Percentiles rank a stretch among this genome's conserved stretches.
Evolutionary conservation across 2,113 vertebrate species (phyloP).

Genomic region (Nothoprocta pentlandii): DNA sequence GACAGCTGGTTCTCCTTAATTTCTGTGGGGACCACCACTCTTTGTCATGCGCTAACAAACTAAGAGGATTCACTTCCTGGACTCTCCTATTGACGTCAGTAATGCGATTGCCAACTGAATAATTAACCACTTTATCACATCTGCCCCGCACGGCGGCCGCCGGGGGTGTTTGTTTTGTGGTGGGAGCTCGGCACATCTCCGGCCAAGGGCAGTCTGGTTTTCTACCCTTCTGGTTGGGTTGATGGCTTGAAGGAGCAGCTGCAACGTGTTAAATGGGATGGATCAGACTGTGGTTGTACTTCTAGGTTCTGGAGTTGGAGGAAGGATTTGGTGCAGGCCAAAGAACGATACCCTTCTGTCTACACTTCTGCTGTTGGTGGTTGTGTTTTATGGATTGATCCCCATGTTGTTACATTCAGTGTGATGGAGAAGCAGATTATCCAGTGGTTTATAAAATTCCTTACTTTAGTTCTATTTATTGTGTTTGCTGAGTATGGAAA

Average conservation of each 20-base stretch:
- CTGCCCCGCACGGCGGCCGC: constrained; percentile 46
- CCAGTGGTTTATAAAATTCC: constrained; percentile 47
- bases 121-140: constrained; percentile 71
- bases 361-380: background rate
- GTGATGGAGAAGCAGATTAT: constrained; percentile 13
- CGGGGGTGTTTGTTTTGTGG: constrained; percentile 41
- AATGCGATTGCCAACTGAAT: constrained; percentile 78
- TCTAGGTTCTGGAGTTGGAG: background rate
- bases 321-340: background rate
- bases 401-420: background rate
- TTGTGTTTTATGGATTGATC: background rate
- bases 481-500: constrained; percentile 45
- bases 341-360: background rate
- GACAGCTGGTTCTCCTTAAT: constrained; percentile 51
- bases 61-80: constrained; percentile 75
- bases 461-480: constrained; percentile 29
- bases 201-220: background rate
- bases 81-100: constrained; percentile 75
- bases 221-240: background rate
- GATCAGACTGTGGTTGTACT: background rate
- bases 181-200: background rate
- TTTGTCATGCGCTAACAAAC: constrained; percentile 57
- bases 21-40: constrained; percentile 48
- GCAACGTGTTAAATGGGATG: background rate
- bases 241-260: background rate